These are phyloP conservation scores for Sylvilagus floridanus DNA, from an alignment of 2,797 vertebrate genomes.

Conservation along the genomic window DNA sequence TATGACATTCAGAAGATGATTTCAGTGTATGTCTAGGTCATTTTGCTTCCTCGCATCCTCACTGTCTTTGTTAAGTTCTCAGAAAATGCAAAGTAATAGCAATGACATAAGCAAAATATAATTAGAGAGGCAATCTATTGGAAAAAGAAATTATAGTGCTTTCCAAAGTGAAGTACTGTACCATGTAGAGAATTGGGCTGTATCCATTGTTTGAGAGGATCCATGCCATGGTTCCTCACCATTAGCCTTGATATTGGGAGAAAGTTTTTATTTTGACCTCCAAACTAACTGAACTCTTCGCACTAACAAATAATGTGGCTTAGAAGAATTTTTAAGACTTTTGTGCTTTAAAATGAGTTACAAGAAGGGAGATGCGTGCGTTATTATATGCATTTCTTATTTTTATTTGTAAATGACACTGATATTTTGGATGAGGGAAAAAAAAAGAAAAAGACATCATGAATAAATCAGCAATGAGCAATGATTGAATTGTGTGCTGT, in stretches of 20 bases:
- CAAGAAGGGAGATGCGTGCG: conserved; percentile 26
- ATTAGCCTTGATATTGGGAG: conserved; percentile 78
- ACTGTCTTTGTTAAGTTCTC: conserved; percentile 66
- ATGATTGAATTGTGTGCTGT: conserved; percentile 72
- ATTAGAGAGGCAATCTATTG: conserved; percentile 82
- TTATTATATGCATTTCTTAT: conserved; percentile 66
- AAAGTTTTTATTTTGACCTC: conserved; percentile 78
- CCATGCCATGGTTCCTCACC: conserved; percentile 78
- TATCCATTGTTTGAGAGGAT: conserved; percentile 74
- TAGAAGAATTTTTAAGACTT: conserved; percentile 61
- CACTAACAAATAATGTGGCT: conserved; percentile 44
- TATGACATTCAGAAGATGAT: conserved; percentile 32
- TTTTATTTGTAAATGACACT: conserved; percentile 76
- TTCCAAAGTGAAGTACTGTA: conserved; percentile 78
- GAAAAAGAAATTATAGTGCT: conserved; percentile 75
- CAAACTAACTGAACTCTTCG: conserved; percentile 73
- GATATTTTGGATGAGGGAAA: conserved; percentile 71
- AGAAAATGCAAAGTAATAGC: conserved; percentile 74
- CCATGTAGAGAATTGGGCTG: conserved; percentile 72
- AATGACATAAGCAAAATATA: conserved; percentile 82
- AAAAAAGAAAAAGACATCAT: conserved; percentile 55
- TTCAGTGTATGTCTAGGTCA: conserved; percentile 49
- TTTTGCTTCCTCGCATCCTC: conserved; percentile 45
- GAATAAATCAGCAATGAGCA: conserved; percentile 71
- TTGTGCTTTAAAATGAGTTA: conserved; percentile 66